These are phyloP conservation scores for Mellilla xanthometata DNA, from an alignment of 2,888 invertebrate species.

Conservation along the genomic window DNA sequence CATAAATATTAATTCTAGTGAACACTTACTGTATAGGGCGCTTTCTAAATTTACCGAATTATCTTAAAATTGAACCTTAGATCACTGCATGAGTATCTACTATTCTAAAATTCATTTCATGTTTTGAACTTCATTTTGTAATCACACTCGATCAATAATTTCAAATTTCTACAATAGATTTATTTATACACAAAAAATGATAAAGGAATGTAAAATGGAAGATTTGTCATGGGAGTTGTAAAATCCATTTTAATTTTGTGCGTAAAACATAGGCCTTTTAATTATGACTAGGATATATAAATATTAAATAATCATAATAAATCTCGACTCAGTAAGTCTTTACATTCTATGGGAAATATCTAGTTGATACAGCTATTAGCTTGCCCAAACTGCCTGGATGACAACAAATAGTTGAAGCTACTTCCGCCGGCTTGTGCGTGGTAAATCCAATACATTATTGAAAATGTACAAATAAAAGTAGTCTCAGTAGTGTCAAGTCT, in stretches of 20 bases:
- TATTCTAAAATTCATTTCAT: slow-evolving; percentile 62
- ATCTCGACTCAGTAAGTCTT: slow-evolving; percentile 24
- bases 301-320: too few species aligned
- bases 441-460: too few species aligned
- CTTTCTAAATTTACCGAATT: slow-evolving; percentile 59
- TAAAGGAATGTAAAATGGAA: slow-evolving; percentile 74
- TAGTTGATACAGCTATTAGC: slow-evolving; percentile 1
- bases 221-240: slow-evolving; percentile 46
- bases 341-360: slow-evolving; percentile 28
- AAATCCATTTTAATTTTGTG: slow-evolving; percentile 61
- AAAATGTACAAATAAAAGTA: too few species aligned
- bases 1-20: slow-evolving; percentile 74
- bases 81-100: slow-evolving; percentile 52
- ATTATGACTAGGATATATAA: slow-evolving; percentile 68
- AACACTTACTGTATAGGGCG: slow-evolving; percentile 78
- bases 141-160: slow-evolving; percentile 55
- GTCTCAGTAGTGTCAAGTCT: too few species aligned
- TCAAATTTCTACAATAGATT: slow-evolving; percentile 22
- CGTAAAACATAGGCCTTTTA: slow-evolving; percentile 70
- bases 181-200: slow-evolving; percentile 49
- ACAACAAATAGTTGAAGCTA: too few species aligned
- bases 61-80: slow-evolving; percentile 72
- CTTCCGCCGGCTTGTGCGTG: too few species aligned
- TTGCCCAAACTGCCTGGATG: too few species aligned
- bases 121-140: slow-evolving; percentile 72